Base-by-base conservation (phyloP, 2,888 invertebrate genomes). In the Lamproptera curius region DNA sequence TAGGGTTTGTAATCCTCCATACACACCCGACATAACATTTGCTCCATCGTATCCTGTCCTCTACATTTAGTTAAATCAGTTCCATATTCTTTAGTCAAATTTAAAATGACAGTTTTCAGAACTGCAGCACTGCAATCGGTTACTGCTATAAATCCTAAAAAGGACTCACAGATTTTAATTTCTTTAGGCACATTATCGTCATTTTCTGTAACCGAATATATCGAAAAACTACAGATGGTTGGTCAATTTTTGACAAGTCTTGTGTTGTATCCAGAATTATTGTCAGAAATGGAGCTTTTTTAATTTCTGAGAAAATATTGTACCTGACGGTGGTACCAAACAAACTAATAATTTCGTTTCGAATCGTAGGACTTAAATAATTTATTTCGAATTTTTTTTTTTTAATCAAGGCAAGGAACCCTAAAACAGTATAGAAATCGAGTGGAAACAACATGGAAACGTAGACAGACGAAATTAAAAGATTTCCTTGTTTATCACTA, bases 171-270 rank as follows among this genome's bases (percentile, higher is more conserved):
- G 50, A 50, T 52, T 54, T 50, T 52, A 50, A 52, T 11, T 52
- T 54, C 48, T 50, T 51, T 51, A 28, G 51, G 54, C 39, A 52
- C 54, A 51, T 54, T 52, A 52, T 51, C 50, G 47, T 52, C 51
- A 54, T 54, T 52, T 54, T 50, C 51, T 50, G 54, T 52, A 44
- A 50, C 11, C 51, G 52, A 52, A 54, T 54, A 11, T 54, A 48
- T 54, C 50, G 52, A 50, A 54, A 37, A 54, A 54, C 52, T 54
- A 54, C 47, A 52, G 52, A 54, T 8, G 51, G 51, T 54, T 54
- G 51, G 54, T 54, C 46, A 51, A 54, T 46, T 51, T 51, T 51
- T 51, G 46, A 44, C 44, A 47, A 52, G 52, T 49, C 46, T 52
- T 52, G 49, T 46, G 52, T 52, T 52, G 42, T 52, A 52, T 52